Conservation (phyloP, 2,888 invertebrate genomes). For the Pseudococcus jackbeardsleyi region DNA sequence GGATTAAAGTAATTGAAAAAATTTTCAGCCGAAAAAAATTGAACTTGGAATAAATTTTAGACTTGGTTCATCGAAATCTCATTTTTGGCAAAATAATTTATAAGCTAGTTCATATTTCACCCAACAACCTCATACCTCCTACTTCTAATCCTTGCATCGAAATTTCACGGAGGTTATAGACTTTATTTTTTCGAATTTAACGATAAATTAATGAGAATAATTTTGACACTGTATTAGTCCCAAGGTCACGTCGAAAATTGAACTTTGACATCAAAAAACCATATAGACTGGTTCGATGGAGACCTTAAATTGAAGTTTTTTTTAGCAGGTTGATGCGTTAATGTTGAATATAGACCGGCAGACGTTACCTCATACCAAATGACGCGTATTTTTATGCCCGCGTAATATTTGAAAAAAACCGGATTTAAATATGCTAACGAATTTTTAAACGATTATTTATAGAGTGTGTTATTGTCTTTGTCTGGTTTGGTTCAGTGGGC, state of each 20-base stretch:
- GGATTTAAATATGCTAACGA: conserved; percentile 48
- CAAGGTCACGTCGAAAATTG: neutral
- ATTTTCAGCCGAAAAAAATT: too few relatives aligned
- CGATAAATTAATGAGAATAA: neutral
- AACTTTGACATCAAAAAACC: conserved; percentile 10
- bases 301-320: conserved; percentile 19
- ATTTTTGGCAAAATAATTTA: too few relatives aligned
- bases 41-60: too few relatives aligned
- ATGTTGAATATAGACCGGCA: neutral
- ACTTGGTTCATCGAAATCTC: too few relatives aligned
- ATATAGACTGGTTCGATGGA: neutral
- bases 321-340: neutral
- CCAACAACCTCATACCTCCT: too few relatives aligned
- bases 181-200: neutral
- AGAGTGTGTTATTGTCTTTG: neutral
- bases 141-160: neutral
- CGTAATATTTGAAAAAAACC: conserved; percentile 11
- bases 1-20: too few relatives aligned
- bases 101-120: too few relatives aligned
- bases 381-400: conserved; percentile 19
- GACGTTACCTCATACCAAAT: neutral
- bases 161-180: neutral
- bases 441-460: conserved; percentile 9
- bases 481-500: neutral
- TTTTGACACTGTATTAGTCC: neutral